phyloP scores from a whole-genome alignment of 2,797 vertebrate species.

The Pangasius larnaudii region DNA sequence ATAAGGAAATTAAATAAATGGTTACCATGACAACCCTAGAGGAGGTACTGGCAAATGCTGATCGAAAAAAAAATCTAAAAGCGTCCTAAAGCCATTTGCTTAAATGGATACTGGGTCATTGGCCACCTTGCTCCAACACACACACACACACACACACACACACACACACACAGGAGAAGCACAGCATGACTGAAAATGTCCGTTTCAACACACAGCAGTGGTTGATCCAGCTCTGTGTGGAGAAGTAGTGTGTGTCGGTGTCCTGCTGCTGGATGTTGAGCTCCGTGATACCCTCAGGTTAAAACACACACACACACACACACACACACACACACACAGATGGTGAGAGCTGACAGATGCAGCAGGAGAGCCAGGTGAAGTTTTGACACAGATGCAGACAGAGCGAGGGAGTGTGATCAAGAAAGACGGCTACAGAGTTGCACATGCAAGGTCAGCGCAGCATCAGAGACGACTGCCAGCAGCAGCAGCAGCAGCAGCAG shows the following conservation, averaged over 20 bases:
- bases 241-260: background rate
- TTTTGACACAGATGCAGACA: background rate
- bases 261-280: background rate
- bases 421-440: background rate
- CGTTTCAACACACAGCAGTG: background rate
- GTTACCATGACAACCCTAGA: background rate
- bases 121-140: background rate
- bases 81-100: background rate
- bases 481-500: background rate
- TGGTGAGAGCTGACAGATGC: slow-evolving; percentile 24
- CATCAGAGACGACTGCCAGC: background rate
- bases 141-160: slow-evolving; percentile 16
- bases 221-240: background rate
- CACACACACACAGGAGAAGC: background rate
- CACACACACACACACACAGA: background rate
- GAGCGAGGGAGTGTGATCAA: background rate
- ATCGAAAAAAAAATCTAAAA: background rate
- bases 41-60: no score
- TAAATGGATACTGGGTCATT: background rate
- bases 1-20: background rate
- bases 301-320: slow-evolving; percentile 6
- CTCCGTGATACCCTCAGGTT: slow-evolving; percentile 8
- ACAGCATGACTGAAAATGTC: background rate
- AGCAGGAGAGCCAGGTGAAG: background rate
- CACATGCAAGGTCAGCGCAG: background rate